A percentile compares a stretch with the other conserved stretches of the same genome.
phyloP scores from a whole-genome alignment of 2,113 vertebrate species.

The Nibea coibor region DNA sequence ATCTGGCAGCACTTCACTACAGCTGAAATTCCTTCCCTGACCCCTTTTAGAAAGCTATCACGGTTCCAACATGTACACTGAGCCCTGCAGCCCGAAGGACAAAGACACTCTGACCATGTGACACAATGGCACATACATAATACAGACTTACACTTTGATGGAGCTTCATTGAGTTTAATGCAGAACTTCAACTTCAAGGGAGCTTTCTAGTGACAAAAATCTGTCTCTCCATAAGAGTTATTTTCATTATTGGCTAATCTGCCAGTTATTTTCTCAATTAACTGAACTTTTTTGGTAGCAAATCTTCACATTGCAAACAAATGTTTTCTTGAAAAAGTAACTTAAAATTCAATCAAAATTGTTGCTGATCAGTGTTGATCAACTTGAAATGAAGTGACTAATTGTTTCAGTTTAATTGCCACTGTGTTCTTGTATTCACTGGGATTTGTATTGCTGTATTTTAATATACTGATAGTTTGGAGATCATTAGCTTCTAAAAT shows the following conservation, averaged over 20 bases:
- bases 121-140: not conserved
- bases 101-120: constrained; percentile 19
- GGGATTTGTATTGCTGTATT: not conserved
- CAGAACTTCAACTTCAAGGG: not conserved
- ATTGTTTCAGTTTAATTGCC: not conserved
- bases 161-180: not conserved
- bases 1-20: constrained; percentile 67
- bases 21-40: constrained; percentile 75
- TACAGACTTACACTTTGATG: not conserved
- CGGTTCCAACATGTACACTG: constrained; percentile 41
- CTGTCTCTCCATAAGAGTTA: not conserved
- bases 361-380: not conserved
- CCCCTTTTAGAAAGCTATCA: constrained; percentile 59
- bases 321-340: no score
- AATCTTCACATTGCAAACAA: no score
- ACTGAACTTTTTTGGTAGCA: not conserved
- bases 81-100: constrained; percentile 49
- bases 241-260: not conserved
- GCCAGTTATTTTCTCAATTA: not conserved
- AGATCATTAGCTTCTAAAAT: not conserved
- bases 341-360: not conserved
- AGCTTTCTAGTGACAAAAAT: not conserved
- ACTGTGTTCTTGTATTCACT: no score
- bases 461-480: not conserved
- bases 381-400: not conserved